These are phyloP conservation scores for Gyps fulvus DNA, from an alignment of 2,113 vertebrate species.

Conservation along the genomic window DNA sequence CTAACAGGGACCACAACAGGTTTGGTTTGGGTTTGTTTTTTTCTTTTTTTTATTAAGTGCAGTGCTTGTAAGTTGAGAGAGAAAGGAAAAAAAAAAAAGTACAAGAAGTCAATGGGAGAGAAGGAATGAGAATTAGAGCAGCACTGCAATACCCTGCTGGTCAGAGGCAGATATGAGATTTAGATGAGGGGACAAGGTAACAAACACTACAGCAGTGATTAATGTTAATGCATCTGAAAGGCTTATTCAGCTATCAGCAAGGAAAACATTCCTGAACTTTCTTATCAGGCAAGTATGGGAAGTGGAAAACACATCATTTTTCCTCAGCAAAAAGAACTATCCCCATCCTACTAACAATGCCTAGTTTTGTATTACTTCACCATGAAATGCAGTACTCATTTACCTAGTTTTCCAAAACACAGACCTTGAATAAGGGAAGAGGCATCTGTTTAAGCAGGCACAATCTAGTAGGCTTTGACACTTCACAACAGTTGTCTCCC, in stretches of 20 bases:
- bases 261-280: background rate
- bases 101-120: background rate
- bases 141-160: background rate
- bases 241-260: background rate
- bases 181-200: background rate
- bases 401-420: background rate
- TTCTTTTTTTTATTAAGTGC: background rate
- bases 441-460: background rate
- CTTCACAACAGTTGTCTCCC: background rate
- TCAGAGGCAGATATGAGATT: background rate
- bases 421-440: background rate
- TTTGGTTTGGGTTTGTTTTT: background rate
- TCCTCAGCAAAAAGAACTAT: background rate
- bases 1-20: background rate
- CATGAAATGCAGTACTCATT: background rate
- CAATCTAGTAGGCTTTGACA: background rate
- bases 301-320: background rate
- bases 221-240: background rate
- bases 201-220: background rate
- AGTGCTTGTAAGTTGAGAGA: background rate
- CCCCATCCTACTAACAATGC: background rate
- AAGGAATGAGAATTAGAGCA: background rate
- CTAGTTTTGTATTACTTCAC: background rate
- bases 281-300: background rate
- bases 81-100: background rate